These are phyloP conservation scores for Neodontobutis hainanensis DNA, from an alignment of 2,113 vertebrate species.

Conservation along the genomic window DNA sequence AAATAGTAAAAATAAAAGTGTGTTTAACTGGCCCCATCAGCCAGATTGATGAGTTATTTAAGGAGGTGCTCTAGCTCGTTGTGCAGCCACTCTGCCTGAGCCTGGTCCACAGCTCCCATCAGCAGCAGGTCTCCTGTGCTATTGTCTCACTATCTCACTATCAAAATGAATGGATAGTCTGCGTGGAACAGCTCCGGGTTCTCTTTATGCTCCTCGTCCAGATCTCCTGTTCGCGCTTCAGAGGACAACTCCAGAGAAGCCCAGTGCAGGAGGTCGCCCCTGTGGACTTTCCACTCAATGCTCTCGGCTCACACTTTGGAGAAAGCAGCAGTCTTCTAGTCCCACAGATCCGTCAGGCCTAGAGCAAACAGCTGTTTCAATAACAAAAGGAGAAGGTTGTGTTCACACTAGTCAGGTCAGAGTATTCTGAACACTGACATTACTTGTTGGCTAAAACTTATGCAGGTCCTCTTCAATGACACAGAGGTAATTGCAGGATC, in stretches of 20 bases:
- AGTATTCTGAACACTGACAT: no score
- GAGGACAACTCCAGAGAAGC: conserved; percentile 64
- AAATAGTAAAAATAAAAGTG: no score
- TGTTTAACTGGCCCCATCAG: no score
- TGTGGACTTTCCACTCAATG: conserved; percentile 53
- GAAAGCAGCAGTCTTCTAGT: conserved; percentile 64
- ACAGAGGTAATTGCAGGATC: no score
- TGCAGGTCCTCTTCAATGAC: no score
- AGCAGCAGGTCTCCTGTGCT: conserved; percentile 63
- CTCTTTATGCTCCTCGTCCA: conserved; percentile 49
- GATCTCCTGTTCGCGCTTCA: conserved; percentile 17
- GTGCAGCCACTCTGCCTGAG: conserved; percentile 58
- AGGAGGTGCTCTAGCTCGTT: conserved; percentile 67
- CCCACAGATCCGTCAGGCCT: conserved; percentile 68
- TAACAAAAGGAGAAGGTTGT: not conserved
- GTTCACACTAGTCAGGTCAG: no score
- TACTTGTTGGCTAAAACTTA: no score
- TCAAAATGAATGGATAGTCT: no score
- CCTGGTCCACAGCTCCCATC: no score
- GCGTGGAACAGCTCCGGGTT: conserved; percentile 69
- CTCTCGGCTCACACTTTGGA: conserved; percentile 43
- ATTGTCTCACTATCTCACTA: conserved; percentile 69
- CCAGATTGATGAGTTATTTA: no score
- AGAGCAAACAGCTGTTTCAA: conserved; percentile 65
- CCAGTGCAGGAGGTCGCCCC: conserved; percentile 68